Base-by-base conservation (phyloP, 2,888 invertebrate species). In the Caenorhabditis sp. region DNA sequence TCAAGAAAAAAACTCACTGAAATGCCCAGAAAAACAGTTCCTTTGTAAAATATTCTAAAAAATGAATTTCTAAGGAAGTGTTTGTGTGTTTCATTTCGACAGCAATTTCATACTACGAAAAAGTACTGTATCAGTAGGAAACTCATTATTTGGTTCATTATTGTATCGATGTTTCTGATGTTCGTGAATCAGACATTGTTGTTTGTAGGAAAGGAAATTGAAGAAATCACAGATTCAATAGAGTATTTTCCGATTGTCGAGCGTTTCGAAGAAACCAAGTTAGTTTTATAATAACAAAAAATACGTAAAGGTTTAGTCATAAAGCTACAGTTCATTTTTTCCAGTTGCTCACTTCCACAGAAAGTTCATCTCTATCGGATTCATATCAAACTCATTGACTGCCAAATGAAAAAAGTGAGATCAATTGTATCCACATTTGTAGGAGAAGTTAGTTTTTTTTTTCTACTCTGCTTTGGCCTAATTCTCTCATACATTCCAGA, bases 361-460 rank as follows among this genome's bases (percentile, higher is more conserved):
- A n/a, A n/a, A n/a, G n/a, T n/a, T 43, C 12, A 14, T 17, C 17
- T 43, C 2, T 43, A 17, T 10, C 12, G 17, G 14, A 7, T 43
- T 43, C 43, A 43, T 14, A 43, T 43, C 43, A 43, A 43, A 14
- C 3, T 3, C 17, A 43, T 62, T 43, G 62, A 62, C n/a, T 62
- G 62, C 62, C 8, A 43, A 43, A 3, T 43, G 3, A 43, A 5
- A 2, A 43, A 17, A 43, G 2, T 43, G 7, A 7, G 43, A 43
- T 43, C 43, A 43, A 43, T 43, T 14, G 17, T 43, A 17, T 10
- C 14, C 17, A 43, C 43, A 12, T 2, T 60, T 12, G n/a, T 26
- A 17, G 60, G 50, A 26, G 50, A 60, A 50, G 60, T 60, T 17
- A 14, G 43, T n/a, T n/a, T n/a, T n/a, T n/a, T n/a, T n/a, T n/a